A percentile compares a stretch with the other conserved stretches of the same genome.
Evolutionary conservation across 2,888 invertebrate genomes (phyloP).

Genomic region (Synanthedon formicaeformis): DNA sequence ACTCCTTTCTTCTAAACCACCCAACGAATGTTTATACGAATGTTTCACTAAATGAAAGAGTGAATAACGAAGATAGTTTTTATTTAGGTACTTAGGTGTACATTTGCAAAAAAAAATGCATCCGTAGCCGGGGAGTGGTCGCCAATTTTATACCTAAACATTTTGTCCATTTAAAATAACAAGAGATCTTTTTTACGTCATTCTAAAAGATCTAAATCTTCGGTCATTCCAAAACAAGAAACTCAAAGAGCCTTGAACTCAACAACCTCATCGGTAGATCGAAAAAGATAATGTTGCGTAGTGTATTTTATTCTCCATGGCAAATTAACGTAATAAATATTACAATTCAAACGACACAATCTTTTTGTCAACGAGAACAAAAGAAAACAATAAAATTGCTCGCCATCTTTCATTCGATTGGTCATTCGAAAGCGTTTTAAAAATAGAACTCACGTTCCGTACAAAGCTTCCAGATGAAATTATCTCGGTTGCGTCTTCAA

Average conservation of each 20-base stretch:
- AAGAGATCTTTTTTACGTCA: too few species aligned
- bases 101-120: too few species aligned
- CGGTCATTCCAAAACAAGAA: not conserved
- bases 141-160: too few species aligned
- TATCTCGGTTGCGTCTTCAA: slow-evolving; percentile 67
- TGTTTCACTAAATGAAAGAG: too few species aligned
- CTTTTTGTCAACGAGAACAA: slow-evolving; percentile 4
- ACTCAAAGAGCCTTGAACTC: slow-evolving; percentile 3
- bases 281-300: slow-evolving; percentile 2
- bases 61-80: too few species aligned
- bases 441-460: slow-evolving; percentile 50
- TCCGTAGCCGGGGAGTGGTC: too few species aligned
- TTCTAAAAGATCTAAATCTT: too few species aligned
- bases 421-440: slow-evolving; percentile 24
- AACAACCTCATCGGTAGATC: slow-evolving; percentile 12
- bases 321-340: not conserved
- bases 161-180: too few species aligned
- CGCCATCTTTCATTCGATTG: slow-evolving; percentile 30
- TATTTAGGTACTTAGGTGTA: too few species aligned
- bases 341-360: not conserved
- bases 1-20: too few species aligned
- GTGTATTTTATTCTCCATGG: not conserved
- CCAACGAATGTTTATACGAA: too few species aligned
- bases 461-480: slow-evolving; percentile 61
- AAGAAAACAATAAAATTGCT: slow-evolving; percentile 16